Evolutionary conservation across 2,797 vertebrate genomes (phyloP).

Genomic region (Remorina albescens): DNA sequence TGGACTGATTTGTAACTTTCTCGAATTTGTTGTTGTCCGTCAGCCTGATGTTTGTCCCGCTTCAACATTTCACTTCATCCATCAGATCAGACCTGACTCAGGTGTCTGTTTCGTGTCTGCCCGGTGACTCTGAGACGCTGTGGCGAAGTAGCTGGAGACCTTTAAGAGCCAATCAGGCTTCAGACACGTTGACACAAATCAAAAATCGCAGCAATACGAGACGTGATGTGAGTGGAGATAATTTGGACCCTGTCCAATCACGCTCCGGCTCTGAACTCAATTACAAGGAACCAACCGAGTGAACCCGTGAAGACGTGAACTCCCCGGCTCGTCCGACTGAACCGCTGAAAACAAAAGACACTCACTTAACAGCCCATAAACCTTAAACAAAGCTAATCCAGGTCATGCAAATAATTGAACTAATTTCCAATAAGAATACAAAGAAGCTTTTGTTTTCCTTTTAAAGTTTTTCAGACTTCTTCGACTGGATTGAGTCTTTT

Average conservation of each 20-base stretch:
- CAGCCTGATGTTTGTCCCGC: background rate
- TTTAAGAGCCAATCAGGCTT: background rate
- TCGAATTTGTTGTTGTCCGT: too few species aligned
- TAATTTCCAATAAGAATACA: background rate
- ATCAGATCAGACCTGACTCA: background rate
- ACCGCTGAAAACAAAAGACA: conserved; percentile 10
- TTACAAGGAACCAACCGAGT: background rate
- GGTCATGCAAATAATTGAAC: background rate
- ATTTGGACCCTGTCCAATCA: background rate
- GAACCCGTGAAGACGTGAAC: conserved; percentile 7
- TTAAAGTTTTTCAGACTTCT: conserved; percentile 27
- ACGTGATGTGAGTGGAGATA: background rate
- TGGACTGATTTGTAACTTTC: too few species aligned
- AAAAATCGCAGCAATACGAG: background rate
- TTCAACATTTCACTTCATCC: background rate
- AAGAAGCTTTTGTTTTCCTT: conserved; percentile 12
- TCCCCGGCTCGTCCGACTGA: background rate
- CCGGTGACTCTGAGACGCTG: background rate
- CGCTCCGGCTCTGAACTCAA: background rate
- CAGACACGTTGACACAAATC: background rate
- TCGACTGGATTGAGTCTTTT: conserved; percentile 23
- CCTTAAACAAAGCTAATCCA: background rate
- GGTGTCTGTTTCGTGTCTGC: background rate
- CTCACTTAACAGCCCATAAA: background rate
- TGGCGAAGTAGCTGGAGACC: background rate